Evolutionary conservation across 2,113 vertebrate genomes (phyloP), one percentile per base, ranked within the genome.

Genomic region (Shinisaurus crocodilurus): DNA sequence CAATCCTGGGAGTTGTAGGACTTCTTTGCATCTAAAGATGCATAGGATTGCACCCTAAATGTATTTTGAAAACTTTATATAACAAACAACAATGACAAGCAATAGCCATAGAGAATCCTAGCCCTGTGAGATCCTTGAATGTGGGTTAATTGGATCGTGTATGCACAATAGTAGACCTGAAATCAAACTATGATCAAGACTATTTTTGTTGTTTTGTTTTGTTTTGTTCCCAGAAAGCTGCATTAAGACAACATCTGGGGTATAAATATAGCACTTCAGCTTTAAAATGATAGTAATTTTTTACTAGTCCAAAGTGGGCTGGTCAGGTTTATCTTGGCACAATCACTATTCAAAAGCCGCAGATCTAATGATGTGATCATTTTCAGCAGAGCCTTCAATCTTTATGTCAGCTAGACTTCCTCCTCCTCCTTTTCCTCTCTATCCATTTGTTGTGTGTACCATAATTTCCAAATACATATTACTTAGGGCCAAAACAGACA

Each of bases 201-300:
- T 74, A 80, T 88, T 77, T 84, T 82, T 65, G 25, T 82, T 82
- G 70, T 50, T 27, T 54, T 32, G 13, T 12, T 63, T 20, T 48
- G 27, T 60, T 89, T 89, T 74, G 82, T 85, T 85, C 74, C 74
- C 82, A 79, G 72, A 88, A 88, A 79, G 60, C 48, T n/a, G 32
- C 5, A 27, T 70, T 91, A 84, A 34, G 63, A 76, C 84, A 88
- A 83, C 81, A 91, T 54, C 80, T 91, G 86, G 60, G 6, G 65
- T 84, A 85, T 88, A 91, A 88, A 65, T 77, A 76, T 57, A 76
- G 80, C 83, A 29, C 70, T 91, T 88, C 25, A 83, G 57, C n/a
- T 65, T 87, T 23, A 57, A 91, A 91, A 91, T 88, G 16, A 88
- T 63, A 91, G 80, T 88, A 69, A 91, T 91, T 91, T 76, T 82